Evolutionary conservation across 2,888 invertebrate species (phyloP).

Genomic region (Epistrophella euchroma): DNA sequence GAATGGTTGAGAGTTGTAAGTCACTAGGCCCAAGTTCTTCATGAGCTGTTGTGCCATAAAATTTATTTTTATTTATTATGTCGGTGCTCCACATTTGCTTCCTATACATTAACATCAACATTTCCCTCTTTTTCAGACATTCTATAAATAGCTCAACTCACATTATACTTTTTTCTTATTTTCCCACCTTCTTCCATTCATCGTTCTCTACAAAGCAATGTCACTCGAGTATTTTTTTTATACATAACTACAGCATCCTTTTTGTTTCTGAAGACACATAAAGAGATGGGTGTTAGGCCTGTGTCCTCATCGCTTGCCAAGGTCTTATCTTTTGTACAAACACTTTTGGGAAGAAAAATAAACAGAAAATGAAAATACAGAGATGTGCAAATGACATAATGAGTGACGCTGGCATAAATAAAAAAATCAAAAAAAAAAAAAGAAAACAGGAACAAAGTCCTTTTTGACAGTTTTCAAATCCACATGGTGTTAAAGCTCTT

Average conservation of each 20-base stretch:
- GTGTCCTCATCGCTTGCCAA: conserved; percentile 47
- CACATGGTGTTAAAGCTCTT: conserved; percentile 37
- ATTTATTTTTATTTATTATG: too few species aligned
- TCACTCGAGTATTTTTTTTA: neutral
- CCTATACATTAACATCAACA: conserved; percentile 36
- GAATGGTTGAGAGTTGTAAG: too few species aligned
- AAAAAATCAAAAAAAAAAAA: conserved; percentile 7
- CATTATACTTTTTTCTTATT: neutral
- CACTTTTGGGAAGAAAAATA: conserved; percentile 49
- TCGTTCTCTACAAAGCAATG: conserved; percentile 2
- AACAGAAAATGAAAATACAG: conserved; percentile 14
- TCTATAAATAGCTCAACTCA: neutral
- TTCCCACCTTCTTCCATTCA: neutral
- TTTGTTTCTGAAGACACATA: neutral
- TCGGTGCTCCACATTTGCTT: conserved; percentile 54
- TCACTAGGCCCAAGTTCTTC: too few species aligned
- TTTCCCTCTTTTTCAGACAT: conserved; percentile 38
- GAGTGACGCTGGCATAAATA: conserved; percentile 43
- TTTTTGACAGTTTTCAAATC: conserved; percentile 50
- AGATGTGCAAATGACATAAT: conserved; percentile 47
- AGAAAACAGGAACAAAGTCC: conserved; percentile 13
- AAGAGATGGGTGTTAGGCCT: conserved; percentile 20
- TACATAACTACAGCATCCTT: neutral
- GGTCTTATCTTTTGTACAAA: conserved; percentile 65
- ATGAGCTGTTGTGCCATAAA: too few species aligned